Conservation (phyloP, 2,113 vertebrate species). For the Stomatorhinus ivindoensis region DNA sequence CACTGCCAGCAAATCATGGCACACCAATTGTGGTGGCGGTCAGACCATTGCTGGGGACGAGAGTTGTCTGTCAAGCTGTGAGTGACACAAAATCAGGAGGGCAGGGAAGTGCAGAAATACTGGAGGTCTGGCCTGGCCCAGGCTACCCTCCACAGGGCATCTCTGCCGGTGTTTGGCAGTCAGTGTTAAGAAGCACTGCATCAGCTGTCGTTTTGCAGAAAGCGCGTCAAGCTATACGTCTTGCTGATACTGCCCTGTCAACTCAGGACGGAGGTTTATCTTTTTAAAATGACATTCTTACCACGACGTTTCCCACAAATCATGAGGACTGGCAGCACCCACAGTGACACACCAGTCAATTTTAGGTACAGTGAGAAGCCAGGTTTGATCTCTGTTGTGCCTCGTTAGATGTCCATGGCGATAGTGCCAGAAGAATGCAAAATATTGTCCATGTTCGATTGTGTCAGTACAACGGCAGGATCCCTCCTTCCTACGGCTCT, state of each 20-base stretch:
- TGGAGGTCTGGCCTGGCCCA: neutral
- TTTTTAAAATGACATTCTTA: neutral
- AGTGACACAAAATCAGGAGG: neutral
- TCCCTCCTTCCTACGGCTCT: neutral
- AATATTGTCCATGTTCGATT: neutral
- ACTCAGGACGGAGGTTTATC: neutral
- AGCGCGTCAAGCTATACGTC: neutral
- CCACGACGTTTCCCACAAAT: neutral
- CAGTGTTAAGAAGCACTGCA: neutral
- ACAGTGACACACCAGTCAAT: neutral
- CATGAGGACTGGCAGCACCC: neutral
- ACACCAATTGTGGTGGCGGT: neutral
- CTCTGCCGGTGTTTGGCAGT: neutral
- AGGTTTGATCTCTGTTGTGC: neutral
- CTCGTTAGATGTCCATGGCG: neutral
- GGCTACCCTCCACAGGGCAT: neutral
- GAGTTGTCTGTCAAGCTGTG: neutral
- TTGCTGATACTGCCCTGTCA: neutral
- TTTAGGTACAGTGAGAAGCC: neutral
- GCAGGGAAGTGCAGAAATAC: neutral
- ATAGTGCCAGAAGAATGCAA: neutral
- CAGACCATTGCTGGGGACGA: neutral
- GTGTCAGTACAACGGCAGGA: neutral
- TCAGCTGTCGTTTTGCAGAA: neutral
- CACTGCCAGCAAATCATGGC: neutral